Base-by-base conservation (phyloP, 2,797 vertebrate species). In the Phyllotis vaccarum region DNA sequence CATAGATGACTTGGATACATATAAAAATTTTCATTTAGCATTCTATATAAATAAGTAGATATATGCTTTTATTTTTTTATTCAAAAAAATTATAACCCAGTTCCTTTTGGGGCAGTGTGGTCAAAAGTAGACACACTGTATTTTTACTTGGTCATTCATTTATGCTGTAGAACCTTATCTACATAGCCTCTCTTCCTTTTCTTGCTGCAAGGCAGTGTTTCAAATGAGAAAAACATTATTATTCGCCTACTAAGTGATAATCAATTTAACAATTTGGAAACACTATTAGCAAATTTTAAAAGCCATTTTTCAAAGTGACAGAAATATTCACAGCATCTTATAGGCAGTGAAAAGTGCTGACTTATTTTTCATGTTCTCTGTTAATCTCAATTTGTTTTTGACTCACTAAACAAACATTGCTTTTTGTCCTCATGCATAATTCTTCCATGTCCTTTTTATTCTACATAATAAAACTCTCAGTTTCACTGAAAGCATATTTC, bases 261-360 rank as follows among this genome's bases (percentile, higher is more conserved):
- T 97, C 87, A 96, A 91, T 93, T 93, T 87, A 96, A 81, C 93
- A 93, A 96, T 95, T 97, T 96, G 68, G 87, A 96, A 95, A 92
- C 40, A 85, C 72, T 92, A 91, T 95, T 97, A 96, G 66, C 62
- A 90, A 93, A 78, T 86, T 96, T 95, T 94, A 93, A 97, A 93
- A 90, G 40, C 46, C 78, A 97, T 96, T 96, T 97, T 93, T 97
- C 96, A 96, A 98, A 95, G 37, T 97, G 88, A 83, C 96, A 96
- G 95, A 83, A 95, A 80, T 89, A 88, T 54, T 58, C 80, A 27
- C 46, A 94, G 75, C 62, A 64, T 58, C 58, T 76, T 83, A 72
- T n/a, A 31, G 27, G 16, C 13, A 80, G 49, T 90, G 89, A 94
- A 95, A 56, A 94, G 68, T 64, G 40, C n/a, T 83, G 66, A 62